Evolutionary conservation across 2,113 vertebrate genomes (phyloP).

Genomic region (Tricholaema leucomelas): DNA sequence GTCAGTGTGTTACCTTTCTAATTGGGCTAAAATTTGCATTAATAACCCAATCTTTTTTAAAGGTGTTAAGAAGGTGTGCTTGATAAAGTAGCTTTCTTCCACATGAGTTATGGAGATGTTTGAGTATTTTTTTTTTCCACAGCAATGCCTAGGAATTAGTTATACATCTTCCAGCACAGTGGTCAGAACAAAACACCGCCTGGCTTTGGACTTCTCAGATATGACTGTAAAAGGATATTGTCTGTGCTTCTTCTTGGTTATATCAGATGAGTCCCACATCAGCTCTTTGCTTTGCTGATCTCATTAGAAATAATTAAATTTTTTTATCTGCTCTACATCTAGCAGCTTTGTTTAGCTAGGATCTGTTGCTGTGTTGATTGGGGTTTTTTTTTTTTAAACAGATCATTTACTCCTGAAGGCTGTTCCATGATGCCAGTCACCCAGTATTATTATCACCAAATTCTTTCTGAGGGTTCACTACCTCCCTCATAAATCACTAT

Average conservation of each 20-base stretch:
- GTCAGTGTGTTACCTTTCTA: neutral
- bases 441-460: neutral
- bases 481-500: conserved; percentile 29
- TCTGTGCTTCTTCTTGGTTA: neutral
- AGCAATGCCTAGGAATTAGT: neutral
- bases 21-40: neutral
- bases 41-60: neutral
- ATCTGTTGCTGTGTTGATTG: neutral
- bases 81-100: neutral
- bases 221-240: neutral
- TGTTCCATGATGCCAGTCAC: neutral
- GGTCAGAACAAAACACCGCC: neutral
- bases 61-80: neutral
- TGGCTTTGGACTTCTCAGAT: conserved; percentile 1
- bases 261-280: neutral
- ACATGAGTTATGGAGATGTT: fast-evolving
- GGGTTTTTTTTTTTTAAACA: neutral
- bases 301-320: conserved; percentile 48
- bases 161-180: neutral
- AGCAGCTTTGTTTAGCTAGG: neutral
- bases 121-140: neutral
- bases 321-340: conserved; percentile 24
- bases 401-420: neutral
- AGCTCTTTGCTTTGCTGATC: conserved; percentile 17
- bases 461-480: conserved; percentile 32